phyloP scores from a whole-genome alignment of 2,888 invertebrate genomes.

The Ophraella communa region DNA sequence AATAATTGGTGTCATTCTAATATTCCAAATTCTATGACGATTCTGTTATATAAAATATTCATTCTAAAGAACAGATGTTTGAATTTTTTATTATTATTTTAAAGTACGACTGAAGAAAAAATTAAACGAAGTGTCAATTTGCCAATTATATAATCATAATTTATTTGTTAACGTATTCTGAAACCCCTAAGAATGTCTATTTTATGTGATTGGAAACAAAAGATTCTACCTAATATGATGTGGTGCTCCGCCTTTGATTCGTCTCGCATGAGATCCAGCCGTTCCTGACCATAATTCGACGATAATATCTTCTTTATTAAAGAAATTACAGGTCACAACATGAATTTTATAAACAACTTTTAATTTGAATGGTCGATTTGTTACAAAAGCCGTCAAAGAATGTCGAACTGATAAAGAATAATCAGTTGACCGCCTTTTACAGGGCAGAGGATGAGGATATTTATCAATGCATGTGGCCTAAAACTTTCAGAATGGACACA shows the following conservation, averaged over 20 bases:
- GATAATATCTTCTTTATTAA: constrained; percentile 29
- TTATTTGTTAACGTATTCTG: too few relatives aligned
- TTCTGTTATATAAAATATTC: too few relatives aligned
- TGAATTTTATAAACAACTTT: constrained; percentile 20
- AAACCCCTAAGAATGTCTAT: too few relatives aligned
- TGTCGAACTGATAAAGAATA: constrained; percentile 31
- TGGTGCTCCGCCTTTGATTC: neutral
- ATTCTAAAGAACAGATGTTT: too few relatives aligned
- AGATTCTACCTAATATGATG: neutral
- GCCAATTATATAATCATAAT: too few relatives aligned
- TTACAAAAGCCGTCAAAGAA: constrained; percentile 34
- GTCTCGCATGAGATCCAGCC: neutral
- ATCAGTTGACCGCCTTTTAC: constrained; percentile 42
- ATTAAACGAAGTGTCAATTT: too few relatives aligned
- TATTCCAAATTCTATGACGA: too few relatives aligned
- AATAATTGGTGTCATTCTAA: too few relatives aligned
- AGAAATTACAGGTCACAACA: constrained; percentile 26
- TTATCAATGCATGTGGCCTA: constrained; percentile 39
- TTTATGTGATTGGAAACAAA: too few relatives aligned
- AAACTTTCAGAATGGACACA: constrained; percentile 31
- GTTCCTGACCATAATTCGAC: neutral
- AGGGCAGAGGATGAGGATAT: constrained; percentile 35
- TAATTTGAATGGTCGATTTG: constrained; percentile 35
- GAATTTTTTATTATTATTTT: too few relatives aligned
- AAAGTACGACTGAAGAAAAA: too few relatives aligned